Base-by-base conservation (phyloP, 2,113 vertebrate species). In the Cyprinodon tularosa region DNA sequence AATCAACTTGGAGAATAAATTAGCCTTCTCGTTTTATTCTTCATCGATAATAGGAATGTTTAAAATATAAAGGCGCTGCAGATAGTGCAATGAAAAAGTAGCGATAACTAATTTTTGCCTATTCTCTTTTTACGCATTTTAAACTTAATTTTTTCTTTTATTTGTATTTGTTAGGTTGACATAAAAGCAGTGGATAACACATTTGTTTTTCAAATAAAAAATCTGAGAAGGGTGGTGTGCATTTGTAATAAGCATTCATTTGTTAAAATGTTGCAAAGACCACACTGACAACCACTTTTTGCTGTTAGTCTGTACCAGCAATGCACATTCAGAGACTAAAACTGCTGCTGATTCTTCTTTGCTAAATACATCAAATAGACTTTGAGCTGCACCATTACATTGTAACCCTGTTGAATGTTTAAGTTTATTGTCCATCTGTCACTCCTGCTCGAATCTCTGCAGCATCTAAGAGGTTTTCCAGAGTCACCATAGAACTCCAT, bases 1-100 rank as follows among this genome's bases (percentile, higher is more conserved):
- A 76, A 77, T 90, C 68, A 62, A 83, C 84, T 76, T 65, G 76
- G 83, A 40, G 29, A 73, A 76, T 72, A 77, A 80, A 68, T 60
- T 50, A 66, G 63, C 22, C 40, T 5, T 59, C 37, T 69, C 47
- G n/a, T 72, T 68, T 80, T 66, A 69, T 69, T 66, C 82, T 77
- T 57, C 20, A 60, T 50, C 38, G 65, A 36, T n/a, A 13, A n/a
- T 62, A 22, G 48, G 71, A 73, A 65, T 66, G 39, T 71, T 77
- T 81, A 72, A 20, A 67, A 61, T 57, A 62, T 48, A 22, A 4
- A 61, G 29, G 53, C 39, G 22, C 59, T 47, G 39, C 80, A 74
- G 64, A 71, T 71, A 45, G 53, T 59, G 2, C 53, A 45, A 13
- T 57, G 50, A 15, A 57, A 57, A 57, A 57, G 50, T 57, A n/a